Base-by-base conservation (phyloP, 2,113 vertebrate genomes). In the Prunella fulvescens region DNA sequence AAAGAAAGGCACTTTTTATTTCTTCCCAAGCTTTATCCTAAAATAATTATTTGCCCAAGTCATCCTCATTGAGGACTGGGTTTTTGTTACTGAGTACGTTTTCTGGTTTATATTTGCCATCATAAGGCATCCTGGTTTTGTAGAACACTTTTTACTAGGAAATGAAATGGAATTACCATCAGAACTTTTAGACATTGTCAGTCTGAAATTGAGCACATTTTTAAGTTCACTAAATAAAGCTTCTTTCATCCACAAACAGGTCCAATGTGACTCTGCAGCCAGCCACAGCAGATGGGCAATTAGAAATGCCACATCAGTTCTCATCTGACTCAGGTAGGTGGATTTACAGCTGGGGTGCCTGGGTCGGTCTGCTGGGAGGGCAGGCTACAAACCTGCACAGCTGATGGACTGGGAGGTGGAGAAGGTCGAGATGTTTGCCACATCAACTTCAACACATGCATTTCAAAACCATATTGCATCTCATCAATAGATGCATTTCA, bases 261-360 rank as follows among this genome's bases (percentile, higher is more conserved):
- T 85, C 33, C 45, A 48, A 40, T 7, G 51, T 37, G 69, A 45
- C 58, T 48, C 37, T 66, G 51, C 47, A 62, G 69, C 48, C 72
- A 78, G 45, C 12, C 12, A 23, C 0, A 6, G 58, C 24, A 57
- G 29, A 26, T 0, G 6, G 37, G 51, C 69, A 58, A 44, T n/a
- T 22, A 31, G 26, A 54, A 73, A 23, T 64, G 47, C 26, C 18
- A 35, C 60, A 47, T 37, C 54, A 73, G 1, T 60, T 39, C 39
- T 40, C 29, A 26, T 5, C 40, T 26, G 44, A 50, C 74, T 33
- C 8, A 3, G 48, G 53, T 25, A 60, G 50, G 74, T 25, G 66
- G 33, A 72, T 80, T 88, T 73, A n/a, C 50, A 83, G 67, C 33
- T 1, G 2, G 20, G 25, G 7, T 45, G 31, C 42, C n/a, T 61